Conservation (phyloP, 2,113 vertebrate genomes). For the Vulpes vulpes region DNA sequence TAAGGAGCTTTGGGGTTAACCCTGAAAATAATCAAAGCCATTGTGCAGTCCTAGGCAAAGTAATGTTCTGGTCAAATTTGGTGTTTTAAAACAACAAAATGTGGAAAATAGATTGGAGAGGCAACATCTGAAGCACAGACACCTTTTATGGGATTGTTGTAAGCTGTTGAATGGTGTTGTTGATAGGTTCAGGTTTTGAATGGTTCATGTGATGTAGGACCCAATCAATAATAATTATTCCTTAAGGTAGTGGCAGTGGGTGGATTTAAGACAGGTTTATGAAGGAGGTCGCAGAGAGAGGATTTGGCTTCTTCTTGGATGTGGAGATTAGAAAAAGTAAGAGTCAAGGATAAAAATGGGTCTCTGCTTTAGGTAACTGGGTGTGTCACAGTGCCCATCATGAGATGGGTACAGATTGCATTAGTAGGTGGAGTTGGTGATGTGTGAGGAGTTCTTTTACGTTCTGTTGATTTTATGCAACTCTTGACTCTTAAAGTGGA, state of each 20-base stretch:
- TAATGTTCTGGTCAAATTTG: background rate
- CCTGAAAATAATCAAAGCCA: background rate
- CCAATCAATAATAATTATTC: background rate
- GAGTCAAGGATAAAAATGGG: background rate
- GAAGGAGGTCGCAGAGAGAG: background rate
- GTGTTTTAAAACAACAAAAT: background rate
- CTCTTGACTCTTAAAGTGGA: background rate
- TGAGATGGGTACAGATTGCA: background rate
- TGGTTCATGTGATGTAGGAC: background rate
- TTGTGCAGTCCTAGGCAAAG: background rate
- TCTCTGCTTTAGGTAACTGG: background rate
- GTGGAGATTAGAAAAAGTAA: background rate
- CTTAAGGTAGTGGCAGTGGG: background rate
- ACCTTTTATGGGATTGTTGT: background rate
- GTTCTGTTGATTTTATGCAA: background rate
- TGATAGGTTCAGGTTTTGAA: background rate
- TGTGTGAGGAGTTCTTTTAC: background rate
- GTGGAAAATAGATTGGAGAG: background rate
- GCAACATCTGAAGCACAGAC: background rate
- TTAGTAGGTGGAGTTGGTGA: background rate
- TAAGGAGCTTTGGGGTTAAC: background rate
- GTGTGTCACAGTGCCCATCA: accelerated
- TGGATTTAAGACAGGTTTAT: background rate
- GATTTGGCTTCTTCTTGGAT: background rate
- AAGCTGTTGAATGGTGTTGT: background rate